Conservation (phyloP, 37 sponge, comb jelly and placozoan genomes). For the Geodia barretti region DNA sequence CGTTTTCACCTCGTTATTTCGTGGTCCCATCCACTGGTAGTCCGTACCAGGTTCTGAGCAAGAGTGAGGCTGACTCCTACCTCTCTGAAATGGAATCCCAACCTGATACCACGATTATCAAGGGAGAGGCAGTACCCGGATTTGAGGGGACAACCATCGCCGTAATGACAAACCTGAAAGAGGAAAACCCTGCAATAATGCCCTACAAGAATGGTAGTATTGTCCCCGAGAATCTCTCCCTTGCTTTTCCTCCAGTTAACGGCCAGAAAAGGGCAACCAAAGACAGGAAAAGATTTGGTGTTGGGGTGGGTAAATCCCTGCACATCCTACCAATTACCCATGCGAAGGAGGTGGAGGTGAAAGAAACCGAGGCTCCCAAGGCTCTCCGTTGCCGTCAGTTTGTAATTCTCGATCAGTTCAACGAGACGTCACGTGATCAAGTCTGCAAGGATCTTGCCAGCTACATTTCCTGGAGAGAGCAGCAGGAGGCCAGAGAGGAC, state of each 20-base stretch:
- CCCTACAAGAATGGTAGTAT: constrained; percentile 51
- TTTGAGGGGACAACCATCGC: constrained; percentile 9
- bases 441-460: constrained; percentile 5
- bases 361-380: background rate
- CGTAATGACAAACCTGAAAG: constrained; percentile 13
- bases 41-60: constrained; percentile 39
- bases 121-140: constrained; percentile 19
- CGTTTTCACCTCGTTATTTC: constrained; percentile 53
- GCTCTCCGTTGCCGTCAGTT: constrained; percentile 59
- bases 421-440: background rate
- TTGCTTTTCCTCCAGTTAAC: no score
- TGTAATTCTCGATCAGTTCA: constrained; percentile 6
- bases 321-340: constrained; percentile 24
- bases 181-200: background rate
- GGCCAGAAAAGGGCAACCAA: background rate
- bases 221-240: constrained; percentile 42
- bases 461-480: constrained; percentile 35
- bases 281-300: constrained; percentile 38
- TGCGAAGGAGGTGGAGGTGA: background rate
- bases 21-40: constrained; percentile 54
- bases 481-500: constrained; percentile 23
- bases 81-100: constrained; percentile 18
- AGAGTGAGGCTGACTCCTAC: background rate
- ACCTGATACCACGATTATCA: constrained; percentile 31
- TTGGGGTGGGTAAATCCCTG: constrained; percentile 41